Evolutionary conservation across 2,113 vertebrate species (phyloP).

Genomic region (Isurus oxyrinchus): DNA sequence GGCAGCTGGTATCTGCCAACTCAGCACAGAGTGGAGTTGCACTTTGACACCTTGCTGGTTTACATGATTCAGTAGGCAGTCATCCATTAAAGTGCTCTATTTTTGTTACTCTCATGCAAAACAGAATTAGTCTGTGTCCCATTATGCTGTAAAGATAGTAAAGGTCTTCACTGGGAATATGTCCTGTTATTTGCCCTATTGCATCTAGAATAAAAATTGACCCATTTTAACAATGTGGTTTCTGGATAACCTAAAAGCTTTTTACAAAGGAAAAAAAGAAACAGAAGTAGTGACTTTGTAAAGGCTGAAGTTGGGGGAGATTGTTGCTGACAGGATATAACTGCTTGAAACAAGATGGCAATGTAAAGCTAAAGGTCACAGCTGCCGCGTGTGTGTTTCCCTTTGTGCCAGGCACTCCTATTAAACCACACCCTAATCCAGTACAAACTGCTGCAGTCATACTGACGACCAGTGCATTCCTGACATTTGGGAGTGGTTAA

Average conservation of each 20-base stretch:
- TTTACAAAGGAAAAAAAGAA: too few species aligned
- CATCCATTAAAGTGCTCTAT: not conserved
- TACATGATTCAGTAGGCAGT: not conserved
- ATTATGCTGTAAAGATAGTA: not conserved
- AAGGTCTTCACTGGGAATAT: not conserved
- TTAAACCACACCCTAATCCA: constrained; percentile 33
- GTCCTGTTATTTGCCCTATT: not conserved
- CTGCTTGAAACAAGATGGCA: not conserved
- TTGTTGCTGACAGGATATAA: too few species aligned
- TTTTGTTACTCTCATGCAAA: not conserved
- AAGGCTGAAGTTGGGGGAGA: not conserved
- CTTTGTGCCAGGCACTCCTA: not conserved
- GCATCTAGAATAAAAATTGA: not conserved
- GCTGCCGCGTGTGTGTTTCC: constrained; percentile 12
- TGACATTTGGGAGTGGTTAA: constrained; percentile 30
- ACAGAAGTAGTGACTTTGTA: too few species aligned
- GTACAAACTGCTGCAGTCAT: constrained; percentile 21
- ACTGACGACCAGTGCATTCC: constrained; percentile 10
- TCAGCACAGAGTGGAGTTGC: not conserved
- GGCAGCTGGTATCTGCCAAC: not conserved
- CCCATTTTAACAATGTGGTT: not conserved
- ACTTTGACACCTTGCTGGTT: not conserved
- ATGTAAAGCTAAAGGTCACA: constrained; percentile 1
- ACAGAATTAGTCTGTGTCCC: not conserved
- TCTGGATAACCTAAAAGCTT: not conserved